Evolutionary conservation across 2,888 invertebrate genomes (phyloP), one percentile per base, ranked within the genome.

Genomic region (Zygothrica quintamaculata): DNA sequence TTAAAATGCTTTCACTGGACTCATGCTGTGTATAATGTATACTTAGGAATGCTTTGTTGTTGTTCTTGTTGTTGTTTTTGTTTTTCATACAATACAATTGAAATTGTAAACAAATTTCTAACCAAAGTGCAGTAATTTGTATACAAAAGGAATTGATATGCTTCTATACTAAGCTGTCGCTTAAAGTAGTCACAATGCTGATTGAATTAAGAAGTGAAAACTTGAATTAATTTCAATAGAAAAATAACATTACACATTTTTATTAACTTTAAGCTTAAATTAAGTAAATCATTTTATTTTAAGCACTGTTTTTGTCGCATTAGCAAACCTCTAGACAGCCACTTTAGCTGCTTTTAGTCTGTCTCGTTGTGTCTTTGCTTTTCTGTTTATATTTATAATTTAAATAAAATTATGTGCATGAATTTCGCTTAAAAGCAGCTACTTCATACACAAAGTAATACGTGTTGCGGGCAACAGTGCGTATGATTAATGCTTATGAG

Each of bases 21-120:
- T 34, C 74, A 62, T 58, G 73, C 70, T 58, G 74, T 56, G 74
- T 66, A 74, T 74, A 74, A 74, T 70, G 59, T 48, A 67, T 57
- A 55, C 15, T 42, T 8, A 34, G 15, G 46, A 46, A 59, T 62
- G 50, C 60, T 74, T 50, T 56, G 50, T 36, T 55, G 29, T n/a
- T 48, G 62, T 64, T 46, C 39, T 44, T n/a, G n/a, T n/a, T n/a
- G n/a, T n/a, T n/a, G n/a, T n/a, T n/a, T n/a, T n/a, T n/a, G n/a
- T n/a, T n/a, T n/a, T 46, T 9, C 29, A 31, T 4, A 33, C 3
- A 57, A 58, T 43, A 36, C 48, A 58, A 57, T 52, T 59, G 36
- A 55, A 40, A 40, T 26, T 55, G 47, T 48, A 62, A 55, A 46
- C 70, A 66, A 62, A 53, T 40, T 48, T n/a, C n/a, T n/a, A n/a